Conservation (phyloP, 2,797 vertebrate species). For the Echeneis naucrates region DNA sequence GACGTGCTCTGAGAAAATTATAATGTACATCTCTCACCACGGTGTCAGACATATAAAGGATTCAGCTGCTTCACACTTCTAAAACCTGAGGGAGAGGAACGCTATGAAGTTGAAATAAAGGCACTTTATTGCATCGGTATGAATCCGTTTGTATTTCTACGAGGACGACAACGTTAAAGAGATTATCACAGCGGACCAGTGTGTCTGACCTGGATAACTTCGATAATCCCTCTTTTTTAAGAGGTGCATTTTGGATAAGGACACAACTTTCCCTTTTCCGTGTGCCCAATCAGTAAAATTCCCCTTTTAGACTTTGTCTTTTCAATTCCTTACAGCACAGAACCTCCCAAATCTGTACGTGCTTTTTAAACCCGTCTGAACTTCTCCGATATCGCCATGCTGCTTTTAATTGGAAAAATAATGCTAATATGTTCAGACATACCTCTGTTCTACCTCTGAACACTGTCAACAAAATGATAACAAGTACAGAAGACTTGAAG, state of each 20-base stretch:
- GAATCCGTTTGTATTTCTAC: background rate
- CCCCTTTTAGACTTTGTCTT: background rate
- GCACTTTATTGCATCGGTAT: background rate
- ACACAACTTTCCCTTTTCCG: background rate
- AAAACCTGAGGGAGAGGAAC: background rate
- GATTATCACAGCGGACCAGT: background rate
- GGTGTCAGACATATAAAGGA: background rate
- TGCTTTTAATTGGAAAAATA: background rate
- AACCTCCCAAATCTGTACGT: no score
- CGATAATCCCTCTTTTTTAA: background rate
- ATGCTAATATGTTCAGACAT: background rate
- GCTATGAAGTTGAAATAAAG: conserved; percentile 18
- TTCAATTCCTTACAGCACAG: background rate
- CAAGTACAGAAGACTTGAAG: background rate
- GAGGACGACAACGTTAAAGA: background rate
- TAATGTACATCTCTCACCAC: background rate
- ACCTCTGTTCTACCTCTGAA: background rate
- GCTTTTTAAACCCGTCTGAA: background rate
- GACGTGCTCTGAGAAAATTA: background rate
- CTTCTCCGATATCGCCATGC: background rate
- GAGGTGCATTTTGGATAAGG: background rate
- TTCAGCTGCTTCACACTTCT: background rate
- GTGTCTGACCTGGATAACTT: background rate
- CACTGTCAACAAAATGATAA: background rate
- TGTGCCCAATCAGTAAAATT: conserved; percentile 1